Percentiles rank a stretch among this genome's conserved stretches.
These are phyloP conservation scores for Pagetopsis macropterus DNA, from an alignment of 2,797 vertebrate genomes.

Conservation along the genomic window DNA sequence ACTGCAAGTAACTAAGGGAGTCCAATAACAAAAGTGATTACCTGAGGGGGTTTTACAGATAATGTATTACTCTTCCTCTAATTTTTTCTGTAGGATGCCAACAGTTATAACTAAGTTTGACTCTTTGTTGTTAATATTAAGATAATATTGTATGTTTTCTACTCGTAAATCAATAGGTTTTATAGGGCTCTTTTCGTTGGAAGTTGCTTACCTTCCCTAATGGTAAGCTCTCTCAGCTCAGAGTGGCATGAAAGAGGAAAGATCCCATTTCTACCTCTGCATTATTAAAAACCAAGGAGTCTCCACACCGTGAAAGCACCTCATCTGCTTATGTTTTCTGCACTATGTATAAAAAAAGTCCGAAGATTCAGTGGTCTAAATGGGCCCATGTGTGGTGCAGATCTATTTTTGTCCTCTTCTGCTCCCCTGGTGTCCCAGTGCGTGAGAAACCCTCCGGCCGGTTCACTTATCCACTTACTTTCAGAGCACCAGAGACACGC, in stretches of 20 bases:
- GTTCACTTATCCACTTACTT: slow-evolving; percentile 38
- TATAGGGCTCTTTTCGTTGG: neutral
- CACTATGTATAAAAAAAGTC: slow-evolving; percentile 37
- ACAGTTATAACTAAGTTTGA: neutral
- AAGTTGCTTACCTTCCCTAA: neutral
- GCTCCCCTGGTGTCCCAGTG: slow-evolving; percentile 61
- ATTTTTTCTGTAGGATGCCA: neutral
- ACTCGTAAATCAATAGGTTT: neutral
- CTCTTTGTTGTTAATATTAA: too few species aligned
- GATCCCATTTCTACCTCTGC: slow-evolving; percentile 55
- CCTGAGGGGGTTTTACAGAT: too few species aligned
- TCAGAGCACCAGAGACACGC: slow-evolving; percentile 52
- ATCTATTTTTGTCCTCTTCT: slow-evolving; percentile 61
- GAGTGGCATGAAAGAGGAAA: slow-evolving; percentile 40
- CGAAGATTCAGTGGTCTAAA: slow-evolving; percentile 27
- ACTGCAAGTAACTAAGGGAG: too few species aligned
- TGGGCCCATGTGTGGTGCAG: slow-evolving; percentile 9
- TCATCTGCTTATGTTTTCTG: slow-evolving; percentile 43
- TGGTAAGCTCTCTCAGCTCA: slow-evolving; percentile 26
- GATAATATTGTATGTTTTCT: neutral
- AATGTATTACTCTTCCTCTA: too few species aligned
- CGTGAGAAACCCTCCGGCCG: slow-evolving; percentile 61
- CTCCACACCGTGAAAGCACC: slow-evolving; percentile 55
- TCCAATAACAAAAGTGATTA: too few species aligned
- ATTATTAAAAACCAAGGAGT: slow-evolving; percentile 63